phyloP scores from a whole-genome alignment of 1,140 invertebrate genomes.

The Drosophila biarmipes region DNA sequence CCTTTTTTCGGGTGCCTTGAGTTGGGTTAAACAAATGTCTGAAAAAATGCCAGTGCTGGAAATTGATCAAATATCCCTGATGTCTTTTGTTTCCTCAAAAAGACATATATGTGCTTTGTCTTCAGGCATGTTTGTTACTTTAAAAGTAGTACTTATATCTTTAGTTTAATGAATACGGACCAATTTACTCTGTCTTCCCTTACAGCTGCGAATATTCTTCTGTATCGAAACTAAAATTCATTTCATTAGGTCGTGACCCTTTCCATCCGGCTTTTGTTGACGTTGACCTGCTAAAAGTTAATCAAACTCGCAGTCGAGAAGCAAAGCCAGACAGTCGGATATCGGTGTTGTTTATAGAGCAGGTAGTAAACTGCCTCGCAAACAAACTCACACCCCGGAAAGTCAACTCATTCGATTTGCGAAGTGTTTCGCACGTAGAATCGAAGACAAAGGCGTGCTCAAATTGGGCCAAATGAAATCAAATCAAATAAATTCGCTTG shows the following conservation, averaged over 20 bases:
- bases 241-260: background rate
- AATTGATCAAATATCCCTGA: constrained; percentile 36
- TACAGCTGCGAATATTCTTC: too few relatives aligned
- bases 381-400: constrained; percentile 10
- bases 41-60: constrained; percentile 37
- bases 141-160: background rate
- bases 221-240: background rate
- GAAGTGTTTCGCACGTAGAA: constrained; percentile 61
- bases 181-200: too few relatives aligned
- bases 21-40: constrained; percentile 48
- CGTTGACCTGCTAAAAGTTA: constrained; percentile 13
- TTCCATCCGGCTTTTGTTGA: constrained; percentile 8
- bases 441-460: constrained; percentile 39
- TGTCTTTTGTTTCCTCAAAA: constrained; percentile 2
- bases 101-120: background rate
- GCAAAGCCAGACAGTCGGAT: constrained; percentile 24
- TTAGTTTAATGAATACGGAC: too few relatives aligned
- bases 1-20: constrained; percentile 14
- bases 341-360: constrained; percentile 23
- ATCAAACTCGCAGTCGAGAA: constrained; percentile 29
- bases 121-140: background rate
- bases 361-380: constrained; percentile 31
- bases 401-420: constrained; percentile 52
- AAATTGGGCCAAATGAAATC: constrained; percentile 71
- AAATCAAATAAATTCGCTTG: constrained; percentile 68